These are phyloP conservation scores for Lophotriccus pileatus DNA, from an alignment of 2,797 vertebrate genomes.

Conservation along the genomic window DNA sequence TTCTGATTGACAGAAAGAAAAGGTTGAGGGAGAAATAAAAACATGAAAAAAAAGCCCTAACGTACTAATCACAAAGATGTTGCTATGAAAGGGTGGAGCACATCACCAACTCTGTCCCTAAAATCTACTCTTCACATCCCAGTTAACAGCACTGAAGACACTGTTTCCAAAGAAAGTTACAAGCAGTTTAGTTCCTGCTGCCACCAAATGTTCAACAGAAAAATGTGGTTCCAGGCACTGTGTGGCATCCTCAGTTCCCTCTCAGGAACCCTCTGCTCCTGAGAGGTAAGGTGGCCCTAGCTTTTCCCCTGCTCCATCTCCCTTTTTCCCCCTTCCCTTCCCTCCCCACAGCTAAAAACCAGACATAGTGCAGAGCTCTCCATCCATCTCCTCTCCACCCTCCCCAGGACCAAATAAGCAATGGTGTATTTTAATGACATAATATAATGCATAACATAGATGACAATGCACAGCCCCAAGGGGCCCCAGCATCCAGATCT, in stretches of 20 bases:
- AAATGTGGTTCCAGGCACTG: neutral
- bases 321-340: neutral
- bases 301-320: neutral
- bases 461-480: fast-evolving
- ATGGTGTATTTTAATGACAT: neutral
- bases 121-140: neutral
- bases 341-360: neutral
- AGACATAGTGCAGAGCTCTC: neutral
- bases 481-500: neutral
- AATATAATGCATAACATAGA: fast-evolving
- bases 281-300: neutral
- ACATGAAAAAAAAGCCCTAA: fast-evolving
- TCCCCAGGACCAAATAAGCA: neutral
- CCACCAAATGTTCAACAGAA: neutral
- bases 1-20: neutral
- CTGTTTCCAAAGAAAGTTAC: neutral
- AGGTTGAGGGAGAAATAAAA: neutral
- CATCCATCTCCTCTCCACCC: neutral
- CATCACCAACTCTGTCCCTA: neutral
- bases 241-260: neutral
- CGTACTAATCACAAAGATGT: neutral
- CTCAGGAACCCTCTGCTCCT: neutral
- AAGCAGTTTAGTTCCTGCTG: slow-evolving; percentile 2
- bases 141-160: neutral
- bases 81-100: neutral